Conservation (phyloP, 2,888 invertebrate genomes). For the Hoplodrina ambigua region DNA sequence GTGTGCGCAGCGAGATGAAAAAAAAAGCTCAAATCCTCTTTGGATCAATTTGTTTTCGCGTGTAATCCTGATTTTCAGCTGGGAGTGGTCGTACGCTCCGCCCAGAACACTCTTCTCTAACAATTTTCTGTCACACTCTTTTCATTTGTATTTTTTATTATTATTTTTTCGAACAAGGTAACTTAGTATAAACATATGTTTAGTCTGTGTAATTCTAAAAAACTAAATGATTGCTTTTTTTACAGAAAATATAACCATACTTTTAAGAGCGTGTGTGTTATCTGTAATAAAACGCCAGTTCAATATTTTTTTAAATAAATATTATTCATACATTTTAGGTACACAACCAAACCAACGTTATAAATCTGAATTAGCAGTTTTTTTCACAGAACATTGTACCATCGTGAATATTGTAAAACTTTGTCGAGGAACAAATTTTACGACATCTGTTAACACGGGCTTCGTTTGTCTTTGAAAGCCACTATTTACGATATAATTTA, state of each 20-base stretch:
- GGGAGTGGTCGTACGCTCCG: slow-evolving; percentile 76
- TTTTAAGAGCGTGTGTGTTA: neutral
- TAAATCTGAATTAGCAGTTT: neutral
- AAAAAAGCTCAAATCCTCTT: slow-evolving; percentile 70
- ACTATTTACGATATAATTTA: slow-evolving; percentile 24
- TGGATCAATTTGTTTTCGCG: slow-evolving; percentile 76
- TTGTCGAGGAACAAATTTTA: neutral
- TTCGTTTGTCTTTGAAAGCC: slow-evolving; percentile 13
- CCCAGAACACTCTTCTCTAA: slow-evolving; percentile 65
- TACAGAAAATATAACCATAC: neutral
- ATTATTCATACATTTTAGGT: neutral
- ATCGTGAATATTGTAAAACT: neutral
- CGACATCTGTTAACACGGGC: neutral
- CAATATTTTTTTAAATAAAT: neutral
- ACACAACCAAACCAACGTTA: neutral
- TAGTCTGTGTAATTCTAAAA: neutral
- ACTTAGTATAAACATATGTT: neutral
- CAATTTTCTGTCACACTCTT: slow-evolving; percentile 67
- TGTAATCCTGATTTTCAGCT: slow-evolving; percentile 67
- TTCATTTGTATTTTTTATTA: slow-evolving; percentile 23
- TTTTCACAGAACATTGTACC: neutral
- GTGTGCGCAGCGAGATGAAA: slow-evolving; percentile 52
- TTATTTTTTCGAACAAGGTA: neutral
- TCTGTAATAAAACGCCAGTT: neutral
- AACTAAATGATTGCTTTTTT: neutral